phyloP scores from a whole-genome alignment of 2,113 vertebrate species.

The Corythornis madagascariensis region DNA sequence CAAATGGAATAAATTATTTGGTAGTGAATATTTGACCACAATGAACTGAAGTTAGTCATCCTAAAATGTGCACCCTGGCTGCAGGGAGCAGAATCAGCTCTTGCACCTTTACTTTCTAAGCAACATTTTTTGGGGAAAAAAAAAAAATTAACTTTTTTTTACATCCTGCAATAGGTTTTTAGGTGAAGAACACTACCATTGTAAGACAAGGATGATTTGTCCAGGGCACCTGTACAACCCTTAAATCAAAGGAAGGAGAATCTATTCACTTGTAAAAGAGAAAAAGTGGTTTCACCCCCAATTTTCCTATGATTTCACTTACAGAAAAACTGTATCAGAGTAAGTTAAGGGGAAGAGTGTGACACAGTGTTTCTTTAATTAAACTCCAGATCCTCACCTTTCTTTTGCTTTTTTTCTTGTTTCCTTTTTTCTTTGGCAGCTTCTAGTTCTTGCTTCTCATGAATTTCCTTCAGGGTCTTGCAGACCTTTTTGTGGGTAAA shows the following conservation, averaged over 20 bases:
- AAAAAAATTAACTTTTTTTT: not conserved
- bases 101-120: not conserved
- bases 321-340: not conserved
- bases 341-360: not conserved
- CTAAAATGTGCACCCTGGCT: not conserved
- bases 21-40: not conserved
- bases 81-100: not conserved
- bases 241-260: not conserved
- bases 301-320: not conserved
- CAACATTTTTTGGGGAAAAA: not conserved
- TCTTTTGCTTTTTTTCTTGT: conserved; percentile 74
- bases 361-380: not conserved
- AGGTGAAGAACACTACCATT: not conserved
- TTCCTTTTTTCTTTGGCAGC: conserved; percentile 79
- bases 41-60: not conserved
- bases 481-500: conserved; percentile 96
- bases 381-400: conserved; percentile 66
- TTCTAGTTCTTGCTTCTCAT: conserved; percentile 87
- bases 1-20: not conserved
- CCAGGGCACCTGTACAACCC: not conserved
- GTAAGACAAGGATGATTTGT: not conserved
- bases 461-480: conserved; percentile 86
- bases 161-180: not conserved
- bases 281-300: not conserved
- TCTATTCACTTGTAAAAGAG: not conserved